These are phyloP conservation scores for Calephelis nemesis DNA, from an alignment of 1,140 invertebrate species.

Conservation along the genomic window DNA sequence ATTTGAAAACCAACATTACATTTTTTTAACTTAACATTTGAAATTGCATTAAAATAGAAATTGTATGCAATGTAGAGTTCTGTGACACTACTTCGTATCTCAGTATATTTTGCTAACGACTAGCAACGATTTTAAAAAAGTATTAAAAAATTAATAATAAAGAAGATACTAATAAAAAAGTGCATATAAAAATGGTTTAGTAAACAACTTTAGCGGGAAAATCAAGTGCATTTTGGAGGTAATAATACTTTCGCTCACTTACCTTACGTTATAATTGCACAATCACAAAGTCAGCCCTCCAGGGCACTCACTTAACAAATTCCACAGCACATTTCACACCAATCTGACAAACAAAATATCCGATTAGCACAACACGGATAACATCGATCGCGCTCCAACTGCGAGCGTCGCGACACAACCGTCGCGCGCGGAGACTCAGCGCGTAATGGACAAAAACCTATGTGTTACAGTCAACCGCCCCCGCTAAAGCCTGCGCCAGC, in stretches of 20 bases:
- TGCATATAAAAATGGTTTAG: too few species aligned
- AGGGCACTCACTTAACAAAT: conserved; percentile 61
- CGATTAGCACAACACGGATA: conserved; percentile 44
- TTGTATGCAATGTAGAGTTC: too few species aligned
- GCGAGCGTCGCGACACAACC: conserved; percentile 59
- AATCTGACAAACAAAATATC: conserved; percentile 35
- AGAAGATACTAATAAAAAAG: too few species aligned
- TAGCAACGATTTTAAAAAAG: too few species aligned
- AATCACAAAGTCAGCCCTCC: conserved; percentile 52
- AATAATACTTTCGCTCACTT: conserved; percentile 29
- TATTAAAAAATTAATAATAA: too few species aligned
- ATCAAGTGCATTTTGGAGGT: not conserved
- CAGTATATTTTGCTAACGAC: too few species aligned
- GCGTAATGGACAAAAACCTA: conserved; percentile 46
- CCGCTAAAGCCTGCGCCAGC: conserved; percentile 47
- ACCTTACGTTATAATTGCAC: conserved; percentile 49
- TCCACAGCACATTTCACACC: conserved; percentile 66
- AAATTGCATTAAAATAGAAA: too few species aligned
- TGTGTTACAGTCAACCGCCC: conserved; percentile 22
- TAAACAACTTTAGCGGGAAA: not conserved
- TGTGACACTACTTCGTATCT: too few species aligned
- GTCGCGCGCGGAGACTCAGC: conserved; percentile 66
- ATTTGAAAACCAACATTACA: too few species aligned
- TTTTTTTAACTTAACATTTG: too few species aligned
- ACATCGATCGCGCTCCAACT: conserved; percentile 56